Evolutionary conservation across 2,888 invertebrate species (phyloP).

Genomic region (Agrochola macilenta): DNA sequence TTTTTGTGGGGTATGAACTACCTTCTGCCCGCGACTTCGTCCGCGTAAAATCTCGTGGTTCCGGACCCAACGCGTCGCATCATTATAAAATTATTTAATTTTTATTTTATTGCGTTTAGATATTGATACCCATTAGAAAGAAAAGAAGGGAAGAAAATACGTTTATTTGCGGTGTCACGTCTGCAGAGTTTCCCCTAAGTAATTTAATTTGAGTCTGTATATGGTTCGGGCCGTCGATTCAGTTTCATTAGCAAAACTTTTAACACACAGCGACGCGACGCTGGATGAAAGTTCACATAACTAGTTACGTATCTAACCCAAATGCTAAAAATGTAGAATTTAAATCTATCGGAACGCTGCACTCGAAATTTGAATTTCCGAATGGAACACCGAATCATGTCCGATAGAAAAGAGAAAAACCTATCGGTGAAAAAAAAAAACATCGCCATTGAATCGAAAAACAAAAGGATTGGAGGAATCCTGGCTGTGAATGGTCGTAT

Average conservation of each 20-base stretch:
- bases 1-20: too few relatives aligned
- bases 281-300: not conserved
- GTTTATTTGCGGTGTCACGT: too few relatives aligned
- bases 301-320: not conserved
- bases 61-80: too few relatives aligned
- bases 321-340: slow-evolving; percentile 45
- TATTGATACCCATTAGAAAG: too few relatives aligned
- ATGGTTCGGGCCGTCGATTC: not conserved
- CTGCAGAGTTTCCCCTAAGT: too few relatives aligned
- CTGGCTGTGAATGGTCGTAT: slow-evolving; percentile 75
- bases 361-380: slow-evolving; percentile 75
- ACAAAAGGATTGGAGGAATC: slow-evolving; percentile 76
- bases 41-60: too few relatives aligned
- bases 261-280: not conserved
- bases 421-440: slow-evolving; percentile 43
- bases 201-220: too few relatives aligned
- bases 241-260: not conserved
- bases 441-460: slow-evolving; percentile 73
- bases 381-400: slow-evolving; percentile 70
- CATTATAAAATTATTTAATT: too few relatives aligned
- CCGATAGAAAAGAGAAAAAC: slow-evolving; percentile 71
- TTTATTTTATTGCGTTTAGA: too few relatives aligned
- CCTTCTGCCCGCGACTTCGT: too few relatives aligned
- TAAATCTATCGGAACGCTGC: slow-evolving; percentile 55
- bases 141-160: too few relatives aligned